Evolutionary conservation across 1,140 invertebrate genomes (phyloP).

Genomic region (Bombus fervidus): DNA sequence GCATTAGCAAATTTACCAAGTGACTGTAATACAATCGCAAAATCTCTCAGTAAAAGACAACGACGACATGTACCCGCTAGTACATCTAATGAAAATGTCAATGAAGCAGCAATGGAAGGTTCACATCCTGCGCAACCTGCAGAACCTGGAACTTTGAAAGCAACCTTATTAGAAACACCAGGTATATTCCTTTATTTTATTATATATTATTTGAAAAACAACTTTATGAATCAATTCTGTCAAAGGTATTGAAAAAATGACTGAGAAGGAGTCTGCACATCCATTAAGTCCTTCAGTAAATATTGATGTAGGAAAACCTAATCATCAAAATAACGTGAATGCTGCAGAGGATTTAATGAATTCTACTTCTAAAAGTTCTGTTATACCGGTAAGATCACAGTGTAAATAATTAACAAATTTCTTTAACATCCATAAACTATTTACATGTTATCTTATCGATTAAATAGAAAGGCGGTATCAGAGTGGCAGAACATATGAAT

Average conservation of each 20-base stretch:
- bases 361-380: slow-evolving; percentile 69
- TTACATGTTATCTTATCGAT: slow-evolving; percentile 22
- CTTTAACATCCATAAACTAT: slow-evolving; percentile 6
- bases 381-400: slow-evolving; percentile 72
- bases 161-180: slow-evolving; percentile 94
- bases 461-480: slow-evolving; percentile 80
- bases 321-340: slow-evolving; percentile 54
- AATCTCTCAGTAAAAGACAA: slow-evolving; percentile 89
- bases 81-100: slow-evolving; percentile 80
- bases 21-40: slow-evolving; percentile 94
- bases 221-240: background rate
- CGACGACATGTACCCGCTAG: slow-evolving; percentile 80
- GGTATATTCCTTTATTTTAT: slow-evolving; percentile 77
- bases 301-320: slow-evolving; percentile 66
- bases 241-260: slow-evolving; percentile 95
- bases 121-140: slow-evolving; percentile 93
- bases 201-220: background rate
- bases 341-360: slow-evolving; percentile 50
- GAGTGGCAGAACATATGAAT: slow-evolving; percentile 76
- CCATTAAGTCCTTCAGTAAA: slow-evolving; percentile 82
- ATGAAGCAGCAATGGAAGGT: slow-evolving; percentile 91
- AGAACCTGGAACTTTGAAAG: slow-evolving; percentile 94
- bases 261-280: slow-evolving; percentile 95
- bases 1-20: slow-evolving; percentile 96
- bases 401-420: slow-evolving; percentile 20